phyloP scores from a whole-genome alignment of 2,113 vertebrate genomes.

The Hippotragus niger region DNA sequence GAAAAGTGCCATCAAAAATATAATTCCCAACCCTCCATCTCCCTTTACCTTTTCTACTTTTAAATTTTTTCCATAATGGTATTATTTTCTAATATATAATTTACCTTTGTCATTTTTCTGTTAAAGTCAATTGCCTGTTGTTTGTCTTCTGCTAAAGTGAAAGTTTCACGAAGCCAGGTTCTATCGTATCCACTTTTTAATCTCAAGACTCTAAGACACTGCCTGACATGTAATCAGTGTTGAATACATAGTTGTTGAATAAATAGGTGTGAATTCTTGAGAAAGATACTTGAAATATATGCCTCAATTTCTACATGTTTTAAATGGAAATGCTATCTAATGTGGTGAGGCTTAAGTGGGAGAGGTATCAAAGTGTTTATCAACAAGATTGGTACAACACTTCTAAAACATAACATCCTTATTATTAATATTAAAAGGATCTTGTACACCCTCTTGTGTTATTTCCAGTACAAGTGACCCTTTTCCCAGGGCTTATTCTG shows the following conservation, averaged over 20 bases:
- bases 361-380: neutral
- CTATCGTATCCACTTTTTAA: neutral
- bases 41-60: neutral
- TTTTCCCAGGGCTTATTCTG: neutral
- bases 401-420: neutral
- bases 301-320: neutral
- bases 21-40: neutral
- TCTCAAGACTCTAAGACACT: neutral
- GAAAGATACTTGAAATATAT: neutral
- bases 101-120: neutral
- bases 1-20: neutral
- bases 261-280: neutral
- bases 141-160: neutral
- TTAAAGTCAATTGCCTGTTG: neutral
- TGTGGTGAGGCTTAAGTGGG: neutral
- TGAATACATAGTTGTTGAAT: neutral
- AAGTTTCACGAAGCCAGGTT: neutral
- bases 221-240: neutral
- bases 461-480: neutral
- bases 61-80: neutral
- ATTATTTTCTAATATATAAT: neutral
- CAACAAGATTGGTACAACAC: neutral
- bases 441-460: neutral
- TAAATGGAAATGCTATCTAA: neutral
- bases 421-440: neutral